Percentiles rank a stretch among this genome's conserved stretches.
phyloP scores from a whole-genome alignment of 2,113 vertebrate species.

The Semicossyphus pulcher region DNA sequence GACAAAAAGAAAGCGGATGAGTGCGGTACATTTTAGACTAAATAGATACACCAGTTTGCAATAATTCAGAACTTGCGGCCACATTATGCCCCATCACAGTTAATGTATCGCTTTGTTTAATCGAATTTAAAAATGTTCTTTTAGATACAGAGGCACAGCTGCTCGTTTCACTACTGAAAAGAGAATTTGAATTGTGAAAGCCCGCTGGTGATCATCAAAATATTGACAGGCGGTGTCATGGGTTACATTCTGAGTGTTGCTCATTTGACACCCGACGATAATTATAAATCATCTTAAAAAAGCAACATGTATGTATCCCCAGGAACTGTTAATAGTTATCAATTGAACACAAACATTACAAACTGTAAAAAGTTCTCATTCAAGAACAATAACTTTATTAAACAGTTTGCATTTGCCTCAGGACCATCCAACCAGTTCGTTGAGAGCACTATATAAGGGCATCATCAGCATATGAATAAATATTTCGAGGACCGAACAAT shows the following conservation, averaged over 20 bases:
- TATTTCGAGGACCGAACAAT: too few species aligned
- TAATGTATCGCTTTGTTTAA: neutral
- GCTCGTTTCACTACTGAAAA: neutral
- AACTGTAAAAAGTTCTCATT: too few species aligned
- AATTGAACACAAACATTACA: too few species aligned
- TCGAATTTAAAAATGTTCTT: neutral
- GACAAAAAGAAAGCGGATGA: neutral
- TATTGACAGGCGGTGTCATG: neutral
- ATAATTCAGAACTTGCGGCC: neutral
- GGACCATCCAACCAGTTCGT: too few species aligned
- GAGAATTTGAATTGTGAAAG: neutral
- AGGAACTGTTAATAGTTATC: neutral
- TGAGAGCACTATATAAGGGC: neutral
- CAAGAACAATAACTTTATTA: too few species aligned
- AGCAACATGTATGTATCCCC: neutral
- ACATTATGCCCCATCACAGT: neutral
- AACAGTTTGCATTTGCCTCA: too few species aligned
- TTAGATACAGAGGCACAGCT: neutral
- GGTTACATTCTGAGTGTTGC: neutral
- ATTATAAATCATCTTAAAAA: neutral
- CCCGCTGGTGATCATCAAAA: neutral
- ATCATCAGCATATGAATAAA: neutral
- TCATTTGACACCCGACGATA: neutral
- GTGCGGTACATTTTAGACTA: neutral
- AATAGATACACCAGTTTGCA: neutral